Base-by-base conservation (phyloP, 2,113 vertebrate species). In the Isichthys henryi region DNA sequence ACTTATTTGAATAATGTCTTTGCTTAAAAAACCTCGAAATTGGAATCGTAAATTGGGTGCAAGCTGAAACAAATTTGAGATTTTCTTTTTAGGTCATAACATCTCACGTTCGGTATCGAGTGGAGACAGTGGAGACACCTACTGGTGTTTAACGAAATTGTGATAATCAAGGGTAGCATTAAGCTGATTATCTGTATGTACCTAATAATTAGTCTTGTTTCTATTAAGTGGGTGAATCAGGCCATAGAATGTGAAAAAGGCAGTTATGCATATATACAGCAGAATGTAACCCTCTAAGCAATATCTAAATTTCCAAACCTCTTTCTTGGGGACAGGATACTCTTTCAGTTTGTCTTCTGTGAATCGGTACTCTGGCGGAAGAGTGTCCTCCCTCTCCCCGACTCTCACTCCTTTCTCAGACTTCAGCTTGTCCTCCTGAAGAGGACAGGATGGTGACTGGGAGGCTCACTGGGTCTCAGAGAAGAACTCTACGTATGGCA, bases 381-480 rank as follows among this genome's bases (percentile, higher is more conserved):
- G 48, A 0, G 91, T 50, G 89, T 93, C 93, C 0, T 93, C 93
- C 90, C 93, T 91, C 88, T 93, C 93, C 13, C 93, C 93, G 8
- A 92, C 90, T 77, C 86, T 56, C 48, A 92, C 93, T 11, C 87
- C 91, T 23, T 93, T 91, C 86, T 92, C 6, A 27, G 90, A 90
- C 48, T 88, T 90, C 56, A 89, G 19, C 1, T 89, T 86, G 53
- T 88, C 77, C 88, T 91, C 92, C 92, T 93, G 83, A 35, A 45
- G 6, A 84, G 23, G 17, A 56, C 27, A 87, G 6, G 11, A 5
- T 27, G 48, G 49, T 52, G 31, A 5, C 49, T 56, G n/a, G 5
- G 19, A 13, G 39, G 83, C 19, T 80, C 74, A 39, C 27, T 31
- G 70, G 11, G 10, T 35, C 70, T 35, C 31, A 58, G 8, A 4